phyloP scores from a whole-genome alignment of 2,888 invertebrate species.

The Hedya salicella region DNA sequence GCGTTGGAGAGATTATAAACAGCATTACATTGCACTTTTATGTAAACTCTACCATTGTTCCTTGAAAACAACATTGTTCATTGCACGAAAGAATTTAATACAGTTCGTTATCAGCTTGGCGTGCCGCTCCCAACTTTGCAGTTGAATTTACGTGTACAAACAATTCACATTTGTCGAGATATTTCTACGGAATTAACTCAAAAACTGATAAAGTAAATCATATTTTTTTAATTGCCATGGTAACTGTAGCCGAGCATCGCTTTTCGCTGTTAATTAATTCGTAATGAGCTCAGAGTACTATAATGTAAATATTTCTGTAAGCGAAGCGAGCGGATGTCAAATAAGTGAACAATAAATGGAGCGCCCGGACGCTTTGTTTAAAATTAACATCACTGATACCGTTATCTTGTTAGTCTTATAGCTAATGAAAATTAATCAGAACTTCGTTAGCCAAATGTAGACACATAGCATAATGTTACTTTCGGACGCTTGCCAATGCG shows the following conservation, averaged over 20 bases:
- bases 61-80: constrained; percentile 50
- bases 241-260: constrained; percentile 30
- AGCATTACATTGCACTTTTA: constrained; percentile 54
- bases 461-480: constrained; percentile 15
- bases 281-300: constrained; percentile 34
- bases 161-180: constrained; percentile 30
- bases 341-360: constrained; percentile 42
- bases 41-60: constrained; percentile 67
- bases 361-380: constrained; percentile 34
- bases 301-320: constrained; percentile 40
- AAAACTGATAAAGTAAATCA: constrained; percentile 26
- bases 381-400: constrained; percentile 39
- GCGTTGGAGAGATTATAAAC: constrained; percentile 58
- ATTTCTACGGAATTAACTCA: neutral
- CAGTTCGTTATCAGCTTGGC: constrained; percentile 54
- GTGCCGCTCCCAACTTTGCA: constrained; percentile 55
- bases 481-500: constrained; percentile 37
- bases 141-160: constrained; percentile 35
- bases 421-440: constrained; percentile 23
- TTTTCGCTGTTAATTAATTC: constrained; percentile 40
- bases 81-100: constrained; percentile 41
- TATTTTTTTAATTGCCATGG: constrained; percentile 28
- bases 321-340: constrained; percentile 37
- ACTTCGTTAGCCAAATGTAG: constrained; percentile 4
- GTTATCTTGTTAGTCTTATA: constrained; percentile 31